phyloP scores from a whole-genome alignment of 2,113 vertebrate genomes.

The Holacanthus passer region DNA sequence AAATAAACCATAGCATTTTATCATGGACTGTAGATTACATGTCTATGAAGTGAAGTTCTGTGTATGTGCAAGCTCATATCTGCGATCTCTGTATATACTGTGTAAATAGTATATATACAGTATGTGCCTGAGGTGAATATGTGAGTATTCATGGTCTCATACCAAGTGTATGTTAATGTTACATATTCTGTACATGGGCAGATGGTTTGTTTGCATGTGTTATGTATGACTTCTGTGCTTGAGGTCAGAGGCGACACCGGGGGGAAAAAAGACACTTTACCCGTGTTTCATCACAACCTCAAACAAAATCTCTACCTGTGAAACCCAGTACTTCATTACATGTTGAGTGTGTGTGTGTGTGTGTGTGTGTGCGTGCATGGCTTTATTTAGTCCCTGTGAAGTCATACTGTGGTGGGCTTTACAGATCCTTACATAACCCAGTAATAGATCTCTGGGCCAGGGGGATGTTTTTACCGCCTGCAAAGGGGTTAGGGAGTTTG shows the following conservation, averaged over 20 bases:
- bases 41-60: not conserved
- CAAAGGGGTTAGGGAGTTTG: slow-evolving; percentile 49
- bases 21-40: slow-evolving; percentile 6
- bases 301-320: slow-evolving; percentile 5
- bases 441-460: slow-evolving; percentile 69
- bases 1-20: slow-evolving; percentile 6
- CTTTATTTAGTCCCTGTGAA: slow-evolving; percentile 69
- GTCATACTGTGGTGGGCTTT: slow-evolving; percentile 59
- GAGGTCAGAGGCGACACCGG: not conserved
- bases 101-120: not conserved
- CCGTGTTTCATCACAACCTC: slow-evolving; percentile 18
- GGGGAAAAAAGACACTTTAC: not conserved
- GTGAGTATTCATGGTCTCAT: slow-evolving; percentile 12
- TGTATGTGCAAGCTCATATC: slow-evolving; percentile 12
- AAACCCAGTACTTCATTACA: not conserved
- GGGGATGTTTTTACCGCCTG: slow-evolving; percentile 65
- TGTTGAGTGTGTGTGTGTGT: slow-evolving; percentile 4
- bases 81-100: slow-evolving; percentile 18
- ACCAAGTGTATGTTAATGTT: slow-evolving; percentile 1
- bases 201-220: slow-evolving; percentile 9
- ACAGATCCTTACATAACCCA: slow-evolving; percentile 73
- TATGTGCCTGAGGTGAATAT: slow-evolving; percentile 27
- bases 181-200: not conserved
- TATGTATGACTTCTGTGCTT: slow-evolving; percentile 5
- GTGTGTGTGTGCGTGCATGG: not conserved